Conservation (phyloP, 1,140 invertebrate species). For the Microplitis mediator region DNA sequence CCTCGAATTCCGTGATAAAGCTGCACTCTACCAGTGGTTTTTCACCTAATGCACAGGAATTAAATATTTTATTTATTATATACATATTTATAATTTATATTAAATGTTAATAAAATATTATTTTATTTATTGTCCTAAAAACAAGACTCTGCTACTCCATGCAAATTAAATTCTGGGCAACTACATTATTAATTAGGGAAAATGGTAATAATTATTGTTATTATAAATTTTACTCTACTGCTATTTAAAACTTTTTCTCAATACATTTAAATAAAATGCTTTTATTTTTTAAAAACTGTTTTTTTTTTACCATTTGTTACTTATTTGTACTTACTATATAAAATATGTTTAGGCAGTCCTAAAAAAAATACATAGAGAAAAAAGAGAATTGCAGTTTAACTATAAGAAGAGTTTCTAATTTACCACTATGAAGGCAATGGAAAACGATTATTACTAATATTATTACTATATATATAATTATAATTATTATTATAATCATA, state of each 20-base stretch:
- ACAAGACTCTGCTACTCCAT: conserved; percentile 7
- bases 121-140: background rate
- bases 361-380: conserved; percentile 55
- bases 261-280: background rate
- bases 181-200: background rate
- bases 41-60: conserved; percentile 65
- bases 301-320: conserved; percentile 9
- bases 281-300: conserved; percentile 2
- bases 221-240: background rate
- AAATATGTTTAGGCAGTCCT: conserved; percentile 59
- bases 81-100: background rate
- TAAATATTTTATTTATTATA: background rate
- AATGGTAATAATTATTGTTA: background rate
- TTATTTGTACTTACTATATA: conserved; percentile 55
- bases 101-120: background rate
- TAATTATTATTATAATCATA: background rate
- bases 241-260: background rate
- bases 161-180: background rate
- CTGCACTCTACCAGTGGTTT: conserved; percentile 93
- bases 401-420: conserved; percentile 15
- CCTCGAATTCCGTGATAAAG: conserved; percentile 97
- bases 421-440: conserved; percentile 16
- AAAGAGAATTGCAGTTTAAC: conserved; percentile 39
- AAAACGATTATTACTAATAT: background rate
- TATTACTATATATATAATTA: background rate